A percentile compares a stretch with the other conserved stretches of the same genome.
Conservation (phyloP, 2,888 invertebrate species). For the Ligdia adustata region DNA sequence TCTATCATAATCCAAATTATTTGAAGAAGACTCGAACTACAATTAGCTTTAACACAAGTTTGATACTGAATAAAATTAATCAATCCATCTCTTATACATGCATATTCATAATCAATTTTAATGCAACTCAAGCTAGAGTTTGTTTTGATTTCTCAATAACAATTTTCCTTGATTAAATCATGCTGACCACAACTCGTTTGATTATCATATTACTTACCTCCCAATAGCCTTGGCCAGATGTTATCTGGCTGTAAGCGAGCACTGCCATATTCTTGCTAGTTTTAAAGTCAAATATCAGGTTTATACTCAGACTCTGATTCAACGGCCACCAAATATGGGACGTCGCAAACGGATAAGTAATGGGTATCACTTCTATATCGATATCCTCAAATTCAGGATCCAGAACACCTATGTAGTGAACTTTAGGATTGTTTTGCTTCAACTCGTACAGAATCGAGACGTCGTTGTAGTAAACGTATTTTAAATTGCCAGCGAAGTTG, state of each 20-base stretch:
- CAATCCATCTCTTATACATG: slow-evolving; percentile 5
- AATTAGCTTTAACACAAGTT: not conserved
- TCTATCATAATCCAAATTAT: too few species aligned
- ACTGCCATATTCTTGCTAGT: slow-evolving; percentile 93
- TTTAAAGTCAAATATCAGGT: slow-evolving; percentile 94
- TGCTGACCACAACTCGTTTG: slow-evolving; percentile 27
- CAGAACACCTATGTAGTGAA: slow-evolving; percentile 90
- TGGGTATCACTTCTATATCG: slow-evolving; percentile 94
- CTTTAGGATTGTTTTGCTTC: slow-evolving; percentile 93
- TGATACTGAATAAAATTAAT: slow-evolving; percentile 1
- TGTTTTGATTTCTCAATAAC: slow-evolving; percentile 26
- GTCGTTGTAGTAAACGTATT: slow-evolving; percentile 97
- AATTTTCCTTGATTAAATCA: slow-evolving; percentile 33
- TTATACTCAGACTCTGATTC: slow-evolving; percentile 88
- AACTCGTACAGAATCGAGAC: slow-evolving; percentile 95
- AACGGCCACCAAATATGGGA: slow-evolving; percentile 96
- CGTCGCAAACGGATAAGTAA: slow-evolving; percentile 95
- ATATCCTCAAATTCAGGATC: slow-evolving; percentile 93
- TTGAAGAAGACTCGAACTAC: too few species aligned
- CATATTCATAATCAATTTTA: slow-evolving; percentile 13
- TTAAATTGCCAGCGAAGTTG: slow-evolving; percentile 94
- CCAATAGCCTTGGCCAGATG: slow-evolving; percentile 92
- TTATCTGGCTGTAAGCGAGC: slow-evolving; percentile 92
- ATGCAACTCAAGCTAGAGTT: slow-evolving; percentile 17
- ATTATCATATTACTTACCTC: slow-evolving; percentile 84